Evolutionary conservation across 2,797 vertebrate species (phyloP).

Genomic region (Rhinogobio ventralis): DNA sequence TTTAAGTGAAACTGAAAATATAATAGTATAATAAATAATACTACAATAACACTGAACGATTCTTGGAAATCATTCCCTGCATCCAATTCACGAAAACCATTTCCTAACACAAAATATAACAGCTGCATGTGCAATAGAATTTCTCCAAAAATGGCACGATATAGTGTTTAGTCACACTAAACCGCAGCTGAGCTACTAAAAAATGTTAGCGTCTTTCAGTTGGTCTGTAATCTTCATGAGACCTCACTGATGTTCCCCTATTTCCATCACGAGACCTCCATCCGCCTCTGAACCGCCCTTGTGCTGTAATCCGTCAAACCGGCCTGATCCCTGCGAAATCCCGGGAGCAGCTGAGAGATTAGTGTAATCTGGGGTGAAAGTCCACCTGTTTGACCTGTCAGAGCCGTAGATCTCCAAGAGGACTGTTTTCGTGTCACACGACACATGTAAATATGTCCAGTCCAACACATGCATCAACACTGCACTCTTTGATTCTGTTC

Average conservation of each 20-base stretch:
- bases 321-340: neutral
- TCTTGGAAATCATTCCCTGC: too few species aligned
- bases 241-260: neutral
- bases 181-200: neutral
- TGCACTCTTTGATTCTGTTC: constrained; percentile 62
- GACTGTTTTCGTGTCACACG: neutral
- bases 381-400: neutral
- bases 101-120: too few species aligned
- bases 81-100: too few species aligned
- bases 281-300: constrained; percentile 10
- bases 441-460: constrained; percentile 32
- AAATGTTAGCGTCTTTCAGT: neutral
- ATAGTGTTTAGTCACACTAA: neutral
- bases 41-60: neutral
- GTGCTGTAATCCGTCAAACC: constrained; percentile 25
- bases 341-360: constrained; percentile 5
- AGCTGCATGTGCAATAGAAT: neutral
- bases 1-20: too few species aligned
- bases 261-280: constrained; percentile 37
- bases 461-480: constrained; percentile 46
- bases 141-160: neutral
- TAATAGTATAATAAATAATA: neutral
- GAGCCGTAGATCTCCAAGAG: neutral
- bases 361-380: constrained; percentile 27
- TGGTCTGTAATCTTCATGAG: neutral